A percentile compares a stretch with the other conserved stretches of the same genome.
These are phyloP conservation scores for Lycodopsis pacificus DNA, from an alignment of 2,797 vertebrate genomes.

Conservation along the genomic window DNA sequence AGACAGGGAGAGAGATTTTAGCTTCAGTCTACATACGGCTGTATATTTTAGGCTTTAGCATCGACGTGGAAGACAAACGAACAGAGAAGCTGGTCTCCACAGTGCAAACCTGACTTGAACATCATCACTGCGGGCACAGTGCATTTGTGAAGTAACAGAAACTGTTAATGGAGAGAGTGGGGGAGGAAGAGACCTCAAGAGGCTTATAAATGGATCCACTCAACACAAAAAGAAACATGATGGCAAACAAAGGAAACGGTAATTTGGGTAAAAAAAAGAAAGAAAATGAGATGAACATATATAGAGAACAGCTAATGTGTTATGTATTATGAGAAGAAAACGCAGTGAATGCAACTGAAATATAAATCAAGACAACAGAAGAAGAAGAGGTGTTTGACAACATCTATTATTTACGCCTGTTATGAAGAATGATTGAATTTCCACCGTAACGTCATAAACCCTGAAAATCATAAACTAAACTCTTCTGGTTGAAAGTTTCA, in stretches of 20 bases:
- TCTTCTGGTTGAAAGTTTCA: not conserved
- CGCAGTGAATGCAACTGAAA: not conserved
- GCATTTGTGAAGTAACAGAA: slow-evolving; percentile 14
- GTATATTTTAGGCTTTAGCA: not conserved
- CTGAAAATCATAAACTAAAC: not conserved
- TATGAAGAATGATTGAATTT: not conserved
- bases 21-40: not conserved
- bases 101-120: slow-evolving; percentile 1
- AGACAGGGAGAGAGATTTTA: not conserved
- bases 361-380: not conserved
- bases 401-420: not conserved
- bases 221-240: not conserved
- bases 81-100: slow-evolving; percentile 7
- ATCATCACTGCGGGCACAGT: not conserved
- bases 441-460: not conserved
- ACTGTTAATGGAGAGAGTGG: slow-evolving; percentile 9
- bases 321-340: not conserved
- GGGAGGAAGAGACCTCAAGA: slow-evolving; percentile 3
- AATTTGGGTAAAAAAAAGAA: not conserved
- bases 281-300: not conserved
- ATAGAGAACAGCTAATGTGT: not conserved
- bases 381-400: not conserved
- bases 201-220: not conserved
- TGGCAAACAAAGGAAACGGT: slow-evolving; percentile 6
- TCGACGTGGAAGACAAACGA: not conserved